phyloP scores from a whole-genome alignment of 37 sponge, comb jelly and placozoan species.

The Axinella damicornis region DNA sequence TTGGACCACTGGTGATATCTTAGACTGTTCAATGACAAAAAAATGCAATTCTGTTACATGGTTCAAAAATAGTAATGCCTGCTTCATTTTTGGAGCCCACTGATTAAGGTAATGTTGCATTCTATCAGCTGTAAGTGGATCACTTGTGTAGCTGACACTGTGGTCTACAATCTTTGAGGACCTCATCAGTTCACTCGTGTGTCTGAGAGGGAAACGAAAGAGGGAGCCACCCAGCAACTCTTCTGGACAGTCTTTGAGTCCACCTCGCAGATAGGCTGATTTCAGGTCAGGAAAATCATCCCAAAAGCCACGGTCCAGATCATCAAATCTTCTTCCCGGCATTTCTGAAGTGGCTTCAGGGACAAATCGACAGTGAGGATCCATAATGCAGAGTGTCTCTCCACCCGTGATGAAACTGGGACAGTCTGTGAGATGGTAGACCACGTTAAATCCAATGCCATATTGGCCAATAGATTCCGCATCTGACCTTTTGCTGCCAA shows the following conservation, averaged over 20 bases:
- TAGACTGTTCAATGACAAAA: slow-evolving; percentile 36
- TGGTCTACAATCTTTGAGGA: slow-evolving; percentile 46
- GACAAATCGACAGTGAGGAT: slow-evolving; percentile 52
- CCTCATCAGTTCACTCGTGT: slow-evolving; percentile 18
- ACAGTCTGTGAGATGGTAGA: slow-evolving; percentile 82
- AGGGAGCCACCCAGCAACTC: slow-evolving; percentile 71
- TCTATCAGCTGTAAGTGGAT: slow-evolving; percentile 12
- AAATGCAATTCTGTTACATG: slow-evolving; percentile 50
- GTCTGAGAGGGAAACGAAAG: slow-evolving; percentile 78
- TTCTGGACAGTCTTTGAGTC: slow-evolving; percentile 1
- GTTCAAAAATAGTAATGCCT: slow-evolving; percentile 67
- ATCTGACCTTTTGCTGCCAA: slow-evolving; percentile 64
- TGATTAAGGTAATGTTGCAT: slow-evolving; percentile 23
- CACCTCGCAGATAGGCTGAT: slow-evolving; percentile 41
- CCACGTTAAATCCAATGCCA: slow-evolving; percentile 85
- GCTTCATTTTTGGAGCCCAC: slow-evolving; percentile 64
- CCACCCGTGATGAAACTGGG: slow-evolving; percentile 67
- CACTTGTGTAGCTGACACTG: neutral
- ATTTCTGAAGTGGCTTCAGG: slow-evolving; percentile 8
- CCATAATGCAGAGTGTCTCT: slow-evolving; percentile 40
- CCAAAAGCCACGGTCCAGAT: slow-evolving; percentile 48
- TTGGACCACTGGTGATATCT: too few species aligned
- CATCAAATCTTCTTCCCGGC: slow-evolving; percentile 23
- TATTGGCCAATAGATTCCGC: slow-evolving; percentile 62
- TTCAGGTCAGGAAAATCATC: slow-evolving; percentile 58